Evolutionary conservation across 2,888 invertebrate species (phyloP).

Genomic region (Stenotaenia linearis): DNA sequence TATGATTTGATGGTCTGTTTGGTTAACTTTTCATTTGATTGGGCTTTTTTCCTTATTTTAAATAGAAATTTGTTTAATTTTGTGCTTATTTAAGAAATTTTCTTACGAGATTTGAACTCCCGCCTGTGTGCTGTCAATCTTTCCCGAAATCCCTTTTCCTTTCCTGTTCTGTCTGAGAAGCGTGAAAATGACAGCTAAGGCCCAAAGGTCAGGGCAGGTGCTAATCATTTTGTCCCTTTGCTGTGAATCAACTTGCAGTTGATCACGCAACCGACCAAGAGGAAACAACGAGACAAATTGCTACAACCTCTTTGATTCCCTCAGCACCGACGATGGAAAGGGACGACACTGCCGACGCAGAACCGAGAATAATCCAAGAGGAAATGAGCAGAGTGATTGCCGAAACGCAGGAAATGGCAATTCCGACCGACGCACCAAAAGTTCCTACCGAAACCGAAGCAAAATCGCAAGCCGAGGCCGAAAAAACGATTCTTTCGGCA

Average conservation of each 20-base stretch:
- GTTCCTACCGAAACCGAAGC: no score
- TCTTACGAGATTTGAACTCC: background rate
- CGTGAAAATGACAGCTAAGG: conserved; percentile 1
- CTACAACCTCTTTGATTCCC: conserved; percentile 29
- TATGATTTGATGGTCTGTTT: no score
- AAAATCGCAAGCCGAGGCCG: no score
- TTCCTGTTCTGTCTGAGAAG: conserved; percentile 30
- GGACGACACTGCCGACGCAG: background rate
- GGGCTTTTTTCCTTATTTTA: no score
- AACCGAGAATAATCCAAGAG: background rate
- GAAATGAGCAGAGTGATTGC: background rate
- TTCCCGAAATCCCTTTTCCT: background rate
- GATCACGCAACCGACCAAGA: background rate
- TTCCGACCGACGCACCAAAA: no score
- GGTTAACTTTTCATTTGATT: no score
- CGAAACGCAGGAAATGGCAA: background rate
- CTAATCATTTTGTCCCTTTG: conserved; percentile 31
- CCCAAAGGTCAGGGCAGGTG: conserved; percentile 29
- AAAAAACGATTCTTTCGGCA: no score
- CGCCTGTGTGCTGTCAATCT: background rate
- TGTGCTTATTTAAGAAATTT: no score
- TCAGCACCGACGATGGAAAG: background rate
- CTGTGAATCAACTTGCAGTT: conserved; percentile 31
- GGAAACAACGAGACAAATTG: conserved; percentile 10
- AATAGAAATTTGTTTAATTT: no score